A percentile compares a stretch with the other conserved stretches of the same genome.
Conservation (phyloP, 2,113 vertebrate species). For the Xenotilapia flavipinnis region DNA sequence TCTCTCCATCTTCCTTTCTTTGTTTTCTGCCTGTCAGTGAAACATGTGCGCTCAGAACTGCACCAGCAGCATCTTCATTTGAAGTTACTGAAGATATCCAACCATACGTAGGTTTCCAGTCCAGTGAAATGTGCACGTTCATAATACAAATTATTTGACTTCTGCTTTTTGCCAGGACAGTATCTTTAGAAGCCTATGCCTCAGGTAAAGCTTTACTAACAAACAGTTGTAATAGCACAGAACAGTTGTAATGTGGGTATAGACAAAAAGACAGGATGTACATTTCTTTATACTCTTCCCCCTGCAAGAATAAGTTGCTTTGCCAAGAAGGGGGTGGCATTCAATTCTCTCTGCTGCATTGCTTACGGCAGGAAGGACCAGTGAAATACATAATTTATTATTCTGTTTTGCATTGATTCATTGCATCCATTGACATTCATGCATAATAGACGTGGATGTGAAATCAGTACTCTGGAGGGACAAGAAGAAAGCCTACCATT, state of each 20-base stretch:
- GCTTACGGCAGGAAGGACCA: slow-evolving; percentile 12
- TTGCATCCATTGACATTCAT: slow-evolving; percentile 64
- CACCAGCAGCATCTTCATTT: not conserved
- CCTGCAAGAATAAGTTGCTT: slow-evolving; percentile 20
- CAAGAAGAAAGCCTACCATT: slow-evolving; percentile 7
- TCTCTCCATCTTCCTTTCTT: slow-evolving; percentile 19
- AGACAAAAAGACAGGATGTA: not conserved
- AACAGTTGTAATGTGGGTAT: not conserved
- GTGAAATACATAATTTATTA: slow-evolving; percentile 40
- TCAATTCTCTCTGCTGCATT: slow-evolving; percentile 1
- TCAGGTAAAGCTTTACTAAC: not conserved
- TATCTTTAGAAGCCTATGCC: not conserved
- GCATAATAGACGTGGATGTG: slow-evolving; percentile 53
- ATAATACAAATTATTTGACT: not conserved
- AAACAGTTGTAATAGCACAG: not conserved
- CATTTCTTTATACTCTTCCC: not conserved
- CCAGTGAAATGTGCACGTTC: not conserved
- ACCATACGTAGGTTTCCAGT: not conserved
- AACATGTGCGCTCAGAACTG: slow-evolving; percentile 19
- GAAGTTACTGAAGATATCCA: slow-evolving; percentile 6
- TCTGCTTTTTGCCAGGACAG: not conserved
- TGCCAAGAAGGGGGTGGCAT: slow-evolving; percentile 23
- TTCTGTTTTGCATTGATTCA: slow-evolving; percentile 54
- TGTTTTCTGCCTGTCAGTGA: slow-evolving; percentile 13
- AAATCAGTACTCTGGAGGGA: slow-evolving; percentile 25